Conservation (phyloP, 1,140 invertebrate species). For the Grapholita molesta region DNA sequence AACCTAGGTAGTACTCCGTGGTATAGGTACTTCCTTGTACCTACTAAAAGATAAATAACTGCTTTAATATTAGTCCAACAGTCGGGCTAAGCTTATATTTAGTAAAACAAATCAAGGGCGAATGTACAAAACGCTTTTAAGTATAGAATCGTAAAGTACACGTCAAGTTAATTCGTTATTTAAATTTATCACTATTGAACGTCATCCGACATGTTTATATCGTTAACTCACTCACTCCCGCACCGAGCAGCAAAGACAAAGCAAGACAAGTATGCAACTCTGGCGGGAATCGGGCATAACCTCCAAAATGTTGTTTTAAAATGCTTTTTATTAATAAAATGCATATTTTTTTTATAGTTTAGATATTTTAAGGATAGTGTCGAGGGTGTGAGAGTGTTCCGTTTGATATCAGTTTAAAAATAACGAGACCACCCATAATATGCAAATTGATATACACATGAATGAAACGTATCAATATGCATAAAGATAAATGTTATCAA, state of each 20-base stretch:
- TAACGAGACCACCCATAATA: neutral
- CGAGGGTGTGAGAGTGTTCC: neutral
- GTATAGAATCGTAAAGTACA: too few relatives aligned
- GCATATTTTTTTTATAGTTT: too few relatives aligned
- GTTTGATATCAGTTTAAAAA: neutral
- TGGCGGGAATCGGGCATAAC: neutral
- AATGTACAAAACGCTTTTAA: too few relatives aligned
- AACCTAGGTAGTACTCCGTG: too few relatives aligned
- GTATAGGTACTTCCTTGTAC: too few relatives aligned
- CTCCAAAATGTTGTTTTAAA: neutral
- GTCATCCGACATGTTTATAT: conserved; percentile 11
- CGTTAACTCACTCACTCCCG: neutral
- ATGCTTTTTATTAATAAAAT: too few relatives aligned
- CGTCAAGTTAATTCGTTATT: neutral
- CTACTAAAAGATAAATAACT: too few relatives aligned
- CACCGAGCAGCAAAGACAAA: neutral
- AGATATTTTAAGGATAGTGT: too few relatives aligned
- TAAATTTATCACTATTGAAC: neutral
- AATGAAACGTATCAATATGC: neutral
- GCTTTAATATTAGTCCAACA: too few relatives aligned
- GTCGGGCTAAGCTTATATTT: too few relatives aligned
- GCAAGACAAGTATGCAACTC: neutral
- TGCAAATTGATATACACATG: neutral
- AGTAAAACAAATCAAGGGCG: too few relatives aligned
- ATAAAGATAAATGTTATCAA: neutral